Base-by-base conservation (phyloP, 2,797 vertebrate species). In the Ispidina lecontei region DNA sequence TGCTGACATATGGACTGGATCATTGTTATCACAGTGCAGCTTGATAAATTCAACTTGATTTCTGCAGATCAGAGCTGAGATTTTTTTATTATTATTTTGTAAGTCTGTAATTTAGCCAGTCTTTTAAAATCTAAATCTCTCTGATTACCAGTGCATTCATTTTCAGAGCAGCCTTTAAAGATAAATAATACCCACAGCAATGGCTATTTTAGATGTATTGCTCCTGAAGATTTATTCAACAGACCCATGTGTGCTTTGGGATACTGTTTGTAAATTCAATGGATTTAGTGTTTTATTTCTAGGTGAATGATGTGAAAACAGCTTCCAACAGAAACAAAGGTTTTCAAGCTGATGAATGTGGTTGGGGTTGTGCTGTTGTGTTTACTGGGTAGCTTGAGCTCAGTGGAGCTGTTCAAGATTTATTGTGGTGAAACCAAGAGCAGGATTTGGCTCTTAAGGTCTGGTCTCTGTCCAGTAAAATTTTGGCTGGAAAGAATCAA, bases 361-460 rank as follows among this genome's bases (percentile, higher is more conserved):
- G 59, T 89, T n/a, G 18, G 56, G 22, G 41, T 56, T 87, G 54
- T 75, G 73, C 81, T 83, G 39, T 86, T 89, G 58, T 91, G 87
- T 93, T 93, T 87, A 86, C 55, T 47, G 74, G 44, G 76, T 86
- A 89, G 87, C 59, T 54, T 86, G 68, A 84, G 60, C 85, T 78
- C 67, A 37, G 59, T 60, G 79, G 47, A 93, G 41, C 63, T 85
- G 16, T 72, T 91, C 39, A 41, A 54, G 87, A 91, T 92, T 94
- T 92, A 92, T 72, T 63, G 70, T 94, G 44, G 7, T 93, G 76
- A 92, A 91, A 90, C 73, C 89, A 73, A 88, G 79, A 87, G 35
- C 18, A 47, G 62, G 44, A 81, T 92, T 94, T 96, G 84, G 87
- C 92, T 92, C 76, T 74, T 25, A 39, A 55, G 63, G 14, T 72